Conservation (phyloP, 2,113 vertebrate genomes). For the Cygnus atratus region DNA sequence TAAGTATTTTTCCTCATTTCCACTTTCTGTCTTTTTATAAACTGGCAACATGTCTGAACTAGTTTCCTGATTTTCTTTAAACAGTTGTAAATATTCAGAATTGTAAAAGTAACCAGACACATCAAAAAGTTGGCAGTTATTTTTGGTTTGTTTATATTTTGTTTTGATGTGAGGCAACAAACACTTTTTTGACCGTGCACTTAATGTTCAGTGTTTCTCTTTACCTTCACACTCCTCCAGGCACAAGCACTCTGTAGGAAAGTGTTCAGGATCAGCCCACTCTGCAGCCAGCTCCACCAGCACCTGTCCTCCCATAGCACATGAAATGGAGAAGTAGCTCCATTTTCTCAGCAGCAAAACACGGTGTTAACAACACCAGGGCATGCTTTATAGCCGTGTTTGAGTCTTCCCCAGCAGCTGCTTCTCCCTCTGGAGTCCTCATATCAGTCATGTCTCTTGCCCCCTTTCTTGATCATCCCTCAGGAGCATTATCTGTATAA, state of each 20-base stretch:
- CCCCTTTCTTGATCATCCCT: rapidly evolving
- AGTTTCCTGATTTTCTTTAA: neutral
- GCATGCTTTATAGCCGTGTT: neutral
- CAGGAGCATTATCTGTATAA: neutral
- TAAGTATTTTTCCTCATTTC: neutral
- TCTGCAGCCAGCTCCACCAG: rapidly evolving
- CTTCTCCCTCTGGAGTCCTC: neutral
- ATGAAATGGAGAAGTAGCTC: rapidly evolving
- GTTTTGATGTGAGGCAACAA: neutral
- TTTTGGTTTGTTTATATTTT: too few species aligned
- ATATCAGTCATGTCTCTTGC: rapidly evolving
- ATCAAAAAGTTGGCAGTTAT: neutral
- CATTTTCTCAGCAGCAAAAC: neutral
- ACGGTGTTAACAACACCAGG: rapidly evolving
- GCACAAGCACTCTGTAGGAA: rapidly evolving
- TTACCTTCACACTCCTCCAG: neutral
- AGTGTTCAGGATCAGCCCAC: rapidly evolving
- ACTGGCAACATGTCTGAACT: neutral
- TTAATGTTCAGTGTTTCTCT: rapidly evolving
- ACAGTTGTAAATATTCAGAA: rapidly evolving
- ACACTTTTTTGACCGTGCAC: rapidly evolving
- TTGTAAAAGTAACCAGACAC: rapidly evolving
- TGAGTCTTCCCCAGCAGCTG: neutral
- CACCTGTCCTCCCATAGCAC: neutral
- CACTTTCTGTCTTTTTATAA: neutral